Evolutionary conservation across 2,888 invertebrate species (phyloP).

Genomic region (Cyrtodaria siliqua): DNA sequence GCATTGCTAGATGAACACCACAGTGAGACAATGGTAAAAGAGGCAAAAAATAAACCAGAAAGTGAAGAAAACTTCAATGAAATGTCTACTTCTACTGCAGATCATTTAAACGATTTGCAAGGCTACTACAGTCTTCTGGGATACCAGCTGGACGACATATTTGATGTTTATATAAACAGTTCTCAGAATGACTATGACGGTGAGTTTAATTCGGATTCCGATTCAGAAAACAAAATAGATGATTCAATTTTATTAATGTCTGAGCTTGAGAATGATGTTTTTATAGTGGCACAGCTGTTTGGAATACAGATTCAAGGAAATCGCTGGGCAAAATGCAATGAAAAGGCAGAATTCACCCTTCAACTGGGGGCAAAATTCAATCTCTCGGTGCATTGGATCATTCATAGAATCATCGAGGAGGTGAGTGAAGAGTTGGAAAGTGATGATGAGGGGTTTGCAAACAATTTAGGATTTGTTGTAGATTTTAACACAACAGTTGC

Average conservation of each 20-base stretch:
- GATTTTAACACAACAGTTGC: slow-evolving; percentile 39
- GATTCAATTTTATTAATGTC: background rate
- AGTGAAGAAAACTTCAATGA: too few relatives aligned
- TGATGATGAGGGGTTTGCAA: background rate
- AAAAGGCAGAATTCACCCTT: slow-evolving; percentile 28
- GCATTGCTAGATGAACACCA: slow-evolving; percentile 36
- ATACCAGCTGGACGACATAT: too few relatives aligned
- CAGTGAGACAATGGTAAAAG: slow-evolving; percentile 25
- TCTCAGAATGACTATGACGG: too few relatives aligned
- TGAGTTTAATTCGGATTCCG: too few relatives aligned
- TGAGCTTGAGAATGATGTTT: slow-evolving; percentile 20
- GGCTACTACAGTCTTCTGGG: too few relatives aligned
- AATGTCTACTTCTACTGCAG: too few relatives aligned
- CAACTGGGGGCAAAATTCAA: slow-evolving; percentile 40
- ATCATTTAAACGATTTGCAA: too few relatives aligned
- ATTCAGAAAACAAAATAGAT: too few relatives aligned
- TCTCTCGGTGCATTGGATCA: slow-evolving; percentile 43
- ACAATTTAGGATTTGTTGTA: slow-evolving; percentile 30
- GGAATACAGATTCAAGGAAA: slow-evolving; percentile 27
- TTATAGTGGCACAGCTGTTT: slow-evolving; percentile 33
- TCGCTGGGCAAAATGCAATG: slow-evolving; percentile 24
- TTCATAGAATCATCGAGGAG: slow-evolving; percentile 14
- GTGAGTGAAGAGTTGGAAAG: background rate
- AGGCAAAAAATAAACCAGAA: background rate
- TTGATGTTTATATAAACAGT: too few relatives aligned